A percentile compares a stretch with the other conserved stretches of the same genome.
phyloP scores from a whole-genome alignment of 2,113 vertebrate genomes.

The Dasyprocta punctata region DNA sequence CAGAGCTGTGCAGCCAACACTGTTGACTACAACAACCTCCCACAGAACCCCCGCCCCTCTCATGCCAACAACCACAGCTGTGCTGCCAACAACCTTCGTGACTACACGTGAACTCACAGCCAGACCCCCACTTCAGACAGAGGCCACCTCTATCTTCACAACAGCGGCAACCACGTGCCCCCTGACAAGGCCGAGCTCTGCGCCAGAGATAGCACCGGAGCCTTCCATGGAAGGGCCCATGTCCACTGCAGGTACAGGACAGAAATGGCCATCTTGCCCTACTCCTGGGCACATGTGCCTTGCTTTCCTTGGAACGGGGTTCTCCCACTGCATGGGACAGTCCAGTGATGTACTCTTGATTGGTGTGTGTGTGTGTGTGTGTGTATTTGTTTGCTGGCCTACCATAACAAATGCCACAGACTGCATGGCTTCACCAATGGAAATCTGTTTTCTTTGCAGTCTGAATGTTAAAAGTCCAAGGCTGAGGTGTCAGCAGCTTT shows the following conservation, averaged over 20 bases:
- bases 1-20: neutral
- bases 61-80: neutral
- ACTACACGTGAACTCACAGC: neutral
- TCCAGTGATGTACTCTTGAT: neutral
- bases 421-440: neutral
- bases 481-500: neutral
- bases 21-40: neutral
- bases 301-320: neutral
- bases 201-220: neutral
- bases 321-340: neutral
- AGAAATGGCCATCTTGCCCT: neutral
- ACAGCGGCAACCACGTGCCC: neutral
- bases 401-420: neutral
- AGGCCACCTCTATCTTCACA: neutral
- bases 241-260: neutral
- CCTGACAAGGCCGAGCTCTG: neutral
- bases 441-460: neutral
- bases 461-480: neutral
- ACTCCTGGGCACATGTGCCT: neutral
- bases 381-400: neutral
- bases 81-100: neutral
- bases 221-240: fast-evolving
- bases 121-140: fast-evolving
- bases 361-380: neutral
- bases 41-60: neutral